Percentiles rank a stretch among this genome's conserved stretches.
These are phyloP conservation scores for Zeugodacus cucurbitae DNA, from an alignment of 1,140 invertebrate genomes.

Conservation along the genomic window DNA sequence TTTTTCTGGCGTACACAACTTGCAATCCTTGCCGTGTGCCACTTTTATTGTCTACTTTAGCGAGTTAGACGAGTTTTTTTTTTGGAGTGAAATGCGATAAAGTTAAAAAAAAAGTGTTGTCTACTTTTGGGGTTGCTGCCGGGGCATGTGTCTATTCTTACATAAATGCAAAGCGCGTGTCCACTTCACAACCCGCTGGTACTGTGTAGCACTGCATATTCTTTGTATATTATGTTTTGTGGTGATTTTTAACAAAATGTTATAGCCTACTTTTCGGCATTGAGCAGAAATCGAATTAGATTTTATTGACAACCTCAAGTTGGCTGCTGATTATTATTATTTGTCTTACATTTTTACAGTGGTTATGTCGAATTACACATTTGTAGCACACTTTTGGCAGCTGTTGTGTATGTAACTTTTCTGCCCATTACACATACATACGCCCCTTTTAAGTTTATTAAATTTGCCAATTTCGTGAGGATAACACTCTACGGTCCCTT, in stretches of 20 bases:
- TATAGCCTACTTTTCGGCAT: background rate
- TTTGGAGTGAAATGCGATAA: background rate
- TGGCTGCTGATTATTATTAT: constrained; percentile 57
- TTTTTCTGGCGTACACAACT: background rate
- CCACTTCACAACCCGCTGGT: too few relatives aligned
- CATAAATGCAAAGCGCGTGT: background rate
- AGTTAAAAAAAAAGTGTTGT: background rate
- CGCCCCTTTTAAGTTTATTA: constrained; percentile 64
- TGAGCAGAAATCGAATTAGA: constrained; percentile 51
- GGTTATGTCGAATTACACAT: background rate
- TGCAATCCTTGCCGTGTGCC: background rate
- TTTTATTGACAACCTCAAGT: constrained; percentile 65
- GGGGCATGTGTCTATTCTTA: background rate
- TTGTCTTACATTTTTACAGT: background rate
- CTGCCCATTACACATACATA: background rate
- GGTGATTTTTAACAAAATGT: background rate
- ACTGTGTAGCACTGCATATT: background rate
- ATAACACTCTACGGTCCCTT: background rate
- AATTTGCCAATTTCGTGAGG: constrained; percentile 58
- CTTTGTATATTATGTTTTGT: background rate
- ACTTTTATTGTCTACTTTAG: background rate
- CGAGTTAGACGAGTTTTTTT: too few relatives aligned
- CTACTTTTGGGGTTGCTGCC: background rate
- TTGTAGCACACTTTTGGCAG: background rate
- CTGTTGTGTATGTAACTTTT: background rate